Percentiles rank a stretch among this genome's conserved stretches.
Evolutionary conservation across 92 coral and sea anemone genomes (phyloP).

Genomic region (Pocillopora meandrina): DNA sequence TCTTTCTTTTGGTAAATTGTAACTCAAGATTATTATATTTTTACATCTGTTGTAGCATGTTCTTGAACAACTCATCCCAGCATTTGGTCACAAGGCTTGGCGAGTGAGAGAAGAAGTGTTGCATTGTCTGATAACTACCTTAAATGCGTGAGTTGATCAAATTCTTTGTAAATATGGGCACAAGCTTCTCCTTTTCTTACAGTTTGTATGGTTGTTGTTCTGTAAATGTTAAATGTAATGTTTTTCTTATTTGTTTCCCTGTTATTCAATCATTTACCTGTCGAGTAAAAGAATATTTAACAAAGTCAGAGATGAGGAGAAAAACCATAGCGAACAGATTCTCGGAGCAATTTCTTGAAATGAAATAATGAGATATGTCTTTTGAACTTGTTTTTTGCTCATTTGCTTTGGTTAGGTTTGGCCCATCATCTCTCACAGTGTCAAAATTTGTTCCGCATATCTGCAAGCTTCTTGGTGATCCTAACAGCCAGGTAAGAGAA

Average conservation of each 20-base stretch:
- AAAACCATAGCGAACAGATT: no score
- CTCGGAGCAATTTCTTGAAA: no score
- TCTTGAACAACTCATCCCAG: constrained; percentile 88
- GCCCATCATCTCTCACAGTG: constrained; percentile 77
- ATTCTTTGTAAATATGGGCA: background rate
- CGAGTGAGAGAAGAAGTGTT: constrained; percentile 98
- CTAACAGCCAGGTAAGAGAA: constrained; percentile 87
- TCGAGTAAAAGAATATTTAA: no score
- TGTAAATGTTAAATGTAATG: no score
- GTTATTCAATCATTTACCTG: no score
- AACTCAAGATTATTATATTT: background rate
- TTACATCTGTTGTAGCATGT: constrained; percentile 72
- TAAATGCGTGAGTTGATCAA: constrained; percentile 74
- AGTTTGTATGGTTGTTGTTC: no score
- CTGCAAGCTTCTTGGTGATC: constrained; percentile 96
- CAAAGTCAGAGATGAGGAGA: no score
- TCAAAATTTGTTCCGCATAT: constrained; percentile 97
- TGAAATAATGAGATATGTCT: background rate
- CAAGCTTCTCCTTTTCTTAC: no score
- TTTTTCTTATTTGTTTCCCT: no score
- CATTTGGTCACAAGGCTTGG: constrained; percentile 95
- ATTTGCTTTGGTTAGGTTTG: constrained; percentile 68
- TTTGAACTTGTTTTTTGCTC: background rate
- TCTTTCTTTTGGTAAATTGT: no score
- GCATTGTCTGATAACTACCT: constrained; percentile 72